These are phyloP conservation scores for Acanthopleura granulata DNA, from an alignment of 2,888 invertebrate genomes.

Conservation along the genomic window DNA sequence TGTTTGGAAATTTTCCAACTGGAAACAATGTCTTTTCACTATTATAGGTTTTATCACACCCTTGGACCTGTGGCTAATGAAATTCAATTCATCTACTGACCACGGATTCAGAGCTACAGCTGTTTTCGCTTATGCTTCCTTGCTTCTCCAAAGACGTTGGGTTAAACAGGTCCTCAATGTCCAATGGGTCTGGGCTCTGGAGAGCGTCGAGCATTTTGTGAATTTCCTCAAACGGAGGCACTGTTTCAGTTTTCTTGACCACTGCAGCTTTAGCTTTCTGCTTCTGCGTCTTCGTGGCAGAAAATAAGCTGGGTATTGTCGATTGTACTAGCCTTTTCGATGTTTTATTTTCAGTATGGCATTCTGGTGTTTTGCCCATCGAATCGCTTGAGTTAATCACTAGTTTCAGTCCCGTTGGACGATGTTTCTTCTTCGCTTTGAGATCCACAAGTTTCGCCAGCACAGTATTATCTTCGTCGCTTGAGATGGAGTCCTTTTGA, in stretches of 20 bases:
- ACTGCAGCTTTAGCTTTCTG: not conserved
- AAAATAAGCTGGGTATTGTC: not conserved
- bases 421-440: not conserved
- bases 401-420: not conserved
- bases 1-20: no score
- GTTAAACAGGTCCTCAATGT: not conserved
- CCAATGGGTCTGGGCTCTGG: not conserved
- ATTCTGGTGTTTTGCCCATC: not conserved
- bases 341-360: not conserved
- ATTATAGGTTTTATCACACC: no score
- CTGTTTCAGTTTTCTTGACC: not conserved
- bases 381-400: not conserved
- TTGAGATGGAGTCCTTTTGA: not conserved
- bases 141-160: not conserved
- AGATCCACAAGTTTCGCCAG: not conserved
- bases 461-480: not conserved
- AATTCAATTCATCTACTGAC: not conserved
- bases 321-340: not conserved
- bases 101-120: not conserved
- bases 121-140: not conserved
- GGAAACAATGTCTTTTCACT: no score
- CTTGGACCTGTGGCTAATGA: no score
- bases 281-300: not conserved
- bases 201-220: conserved; percentile 5
- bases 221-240: not conserved